phyloP scores from a whole-genome alignment of 2,888 invertebrate genomes.

The Teinopalpus imperialis region DNA sequence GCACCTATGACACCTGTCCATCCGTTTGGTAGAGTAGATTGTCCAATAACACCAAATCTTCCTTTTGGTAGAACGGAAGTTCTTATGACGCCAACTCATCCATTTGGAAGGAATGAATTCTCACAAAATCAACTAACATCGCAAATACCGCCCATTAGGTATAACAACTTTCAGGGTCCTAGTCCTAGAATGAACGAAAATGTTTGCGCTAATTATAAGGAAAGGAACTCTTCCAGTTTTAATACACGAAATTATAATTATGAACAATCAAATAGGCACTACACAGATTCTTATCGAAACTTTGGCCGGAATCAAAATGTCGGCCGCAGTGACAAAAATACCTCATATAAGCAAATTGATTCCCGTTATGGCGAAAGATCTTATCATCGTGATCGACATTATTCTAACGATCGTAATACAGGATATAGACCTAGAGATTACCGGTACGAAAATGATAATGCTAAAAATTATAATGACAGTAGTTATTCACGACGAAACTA shows the following conservation, averaged over 20 bases:
- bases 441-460: conserved; percentile 31
- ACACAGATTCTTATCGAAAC: conserved; percentile 36
- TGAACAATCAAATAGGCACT: conserved; percentile 36
- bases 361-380: conserved; percentile 38
- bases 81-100: conserved; percentile 40
- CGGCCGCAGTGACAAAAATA: conserved; percentile 41
- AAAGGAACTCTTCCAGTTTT: conserved; percentile 33
- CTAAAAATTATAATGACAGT: conserved; percentile 37
- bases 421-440: conserved; percentile 30
- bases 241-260: conserved; percentile 32
- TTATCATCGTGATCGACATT: conserved; percentile 34
- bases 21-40: conserved; percentile 48
- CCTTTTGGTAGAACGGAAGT: conserved; percentile 48
- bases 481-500: conserved; percentile 27
- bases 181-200: conserved; percentile 49
- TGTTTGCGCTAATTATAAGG: conserved; percentile 45
- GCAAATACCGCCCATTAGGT: conserved; percentile 31
- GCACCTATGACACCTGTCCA: conserved; percentile 44
- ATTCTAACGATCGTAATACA: conserved; percentile 33
- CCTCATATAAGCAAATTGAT: conserved; percentile 36
- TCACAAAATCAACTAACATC: conserved; percentile 30
- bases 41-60: conserved; percentile 51
- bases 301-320: conserved; percentile 44
- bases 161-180: conserved; percentile 48
- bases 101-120: conserved; percentile 39